Evolutionary conservation across 1,140 invertebrate species (phyloP), one percentile per base, ranked within the genome.

Genomic region (Pseudoatta argentina): DNA sequence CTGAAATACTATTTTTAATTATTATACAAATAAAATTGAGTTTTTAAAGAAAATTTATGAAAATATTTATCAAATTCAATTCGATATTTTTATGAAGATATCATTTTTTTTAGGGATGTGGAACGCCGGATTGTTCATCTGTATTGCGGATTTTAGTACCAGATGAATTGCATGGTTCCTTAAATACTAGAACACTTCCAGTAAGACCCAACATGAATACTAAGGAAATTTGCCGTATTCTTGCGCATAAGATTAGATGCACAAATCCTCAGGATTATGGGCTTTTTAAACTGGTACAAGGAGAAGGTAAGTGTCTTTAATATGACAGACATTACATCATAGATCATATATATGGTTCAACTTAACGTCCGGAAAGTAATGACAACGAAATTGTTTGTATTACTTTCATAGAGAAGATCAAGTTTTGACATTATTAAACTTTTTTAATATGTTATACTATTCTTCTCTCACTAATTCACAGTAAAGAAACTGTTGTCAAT

Each of bases 231-330:
- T 98, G 98, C 95, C 97, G 98, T 66, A 98, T 99, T 89, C 98
- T 99, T 86, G 98, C 98, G 0, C 98, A 99, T 93, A 98, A 99
- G 94, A 97, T 98, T 78, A 96, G 97, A 91, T 98, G 99, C 59
- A 99, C 98, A 14, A 99, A 99, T 95, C 98, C 98, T 39, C 98
- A 99, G 94, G 98, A 99, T 94, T 99, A 99, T 94, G 98, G 98
- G 30, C 96, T 99, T n/a, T 99, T 98, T 94, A 98, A 98, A 91
- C 95, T 99, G 48, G 97, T 98, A 30, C 97, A 98, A 92, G 98
- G 98, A 89, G 97, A 98, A 97, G 98, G 98, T 98, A 95, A 79
- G 3, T 10, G 2, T 5, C 27, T 73, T 64, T 71, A 64, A 61
- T 24, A 51, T 48, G 0, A 48, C 2, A 24, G 39, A 18, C 44